phyloP scores from a whole-genome alignment of 2,797 vertebrate genomes.

The Odontamblyopus lacepedii region DNA sequence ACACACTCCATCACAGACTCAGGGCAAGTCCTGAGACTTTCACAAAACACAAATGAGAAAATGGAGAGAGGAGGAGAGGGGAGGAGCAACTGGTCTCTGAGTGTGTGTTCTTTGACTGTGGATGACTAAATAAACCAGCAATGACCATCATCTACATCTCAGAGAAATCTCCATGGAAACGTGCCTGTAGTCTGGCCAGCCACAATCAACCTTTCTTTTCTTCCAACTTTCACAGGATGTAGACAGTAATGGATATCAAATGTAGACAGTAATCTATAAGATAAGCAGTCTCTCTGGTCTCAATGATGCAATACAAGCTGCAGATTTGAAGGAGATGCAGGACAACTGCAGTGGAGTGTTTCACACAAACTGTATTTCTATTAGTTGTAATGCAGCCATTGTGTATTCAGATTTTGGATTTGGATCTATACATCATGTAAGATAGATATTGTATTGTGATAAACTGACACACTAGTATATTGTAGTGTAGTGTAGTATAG shows the following conservation, averaged over 20 bases:
- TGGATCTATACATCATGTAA: no score
- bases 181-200: not conserved
- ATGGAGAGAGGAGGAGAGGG: constrained; percentile 4
- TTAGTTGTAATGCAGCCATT: not conserved
- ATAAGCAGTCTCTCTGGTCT: not conserved
- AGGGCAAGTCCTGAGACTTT: constrained; percentile 38
- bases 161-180: not conserved
- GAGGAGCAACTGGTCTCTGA: constrained; percentile 33
- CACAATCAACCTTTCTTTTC: not conserved
- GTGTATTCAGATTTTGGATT: not conserved
- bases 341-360: not conserved
- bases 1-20: constrained; percentile 62
- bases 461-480: not conserved
- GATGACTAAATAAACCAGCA: not conserved
- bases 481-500: not conserved
- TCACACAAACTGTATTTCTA: not conserved
- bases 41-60: constrained; percentile 49
- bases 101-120: constrained; percentile 42
- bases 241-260: not conserved
- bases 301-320: not conserved
- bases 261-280: not conserved
- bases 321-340: not conserved
- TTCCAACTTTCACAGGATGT: not conserved
- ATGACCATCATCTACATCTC: not conserved
- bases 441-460: not conserved